Evolutionary conservation across 2,888 invertebrate genomes (phyloP).

Genomic region (Macrophya alboannulata): DNA sequence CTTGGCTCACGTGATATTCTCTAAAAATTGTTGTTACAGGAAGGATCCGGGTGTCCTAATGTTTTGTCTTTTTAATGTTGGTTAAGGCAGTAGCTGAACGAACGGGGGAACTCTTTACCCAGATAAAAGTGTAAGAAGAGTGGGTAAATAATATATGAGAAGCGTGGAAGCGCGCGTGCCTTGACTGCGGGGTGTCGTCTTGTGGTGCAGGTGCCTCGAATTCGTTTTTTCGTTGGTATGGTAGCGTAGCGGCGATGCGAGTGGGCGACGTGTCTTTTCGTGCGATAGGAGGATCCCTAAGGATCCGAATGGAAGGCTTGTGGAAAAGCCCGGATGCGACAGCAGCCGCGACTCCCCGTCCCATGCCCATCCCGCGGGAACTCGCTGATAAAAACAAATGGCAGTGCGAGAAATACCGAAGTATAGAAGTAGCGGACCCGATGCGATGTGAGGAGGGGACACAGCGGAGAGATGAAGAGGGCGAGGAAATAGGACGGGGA

Average conservation of each 20-base stretch:
- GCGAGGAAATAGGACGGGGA: conserved; percentile 45
- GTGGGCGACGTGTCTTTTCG: conserved; percentile 26
- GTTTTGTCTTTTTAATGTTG: not conserved
- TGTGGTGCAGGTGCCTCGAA: conserved; percentile 22
- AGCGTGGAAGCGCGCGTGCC: conserved; percentile 32
- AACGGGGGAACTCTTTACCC: conserved; percentile 42
- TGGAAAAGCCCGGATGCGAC: conserved; percentile 46
- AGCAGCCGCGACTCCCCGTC: conserved; percentile 11
- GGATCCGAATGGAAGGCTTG: conserved; percentile 36
- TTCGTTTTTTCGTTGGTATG: conserved; percentile 16
- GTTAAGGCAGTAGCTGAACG: not conserved
- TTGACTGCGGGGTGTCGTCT: conserved; percentile 29
- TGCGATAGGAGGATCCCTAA: conserved; percentile 42
- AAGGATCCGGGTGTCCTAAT: not conserved
- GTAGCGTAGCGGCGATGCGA: not conserved
- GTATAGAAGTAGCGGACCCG: conserved; percentile 25
- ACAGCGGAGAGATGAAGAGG: not conserved
- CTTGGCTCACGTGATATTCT: not conserved
- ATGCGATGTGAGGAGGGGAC: not conserved
- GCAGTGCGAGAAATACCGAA: conserved; percentile 70
- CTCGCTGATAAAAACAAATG: conserved; percentile 78
- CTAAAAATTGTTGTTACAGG: not conserved
- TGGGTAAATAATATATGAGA: conserved; percentile 64
- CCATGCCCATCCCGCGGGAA: conserved; percentile 50
- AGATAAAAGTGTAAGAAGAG: conserved; percentile 47